phyloP scores from a whole-genome alignment of 2,888 invertebrate species.

The Drosophila pegasa region DNA sequence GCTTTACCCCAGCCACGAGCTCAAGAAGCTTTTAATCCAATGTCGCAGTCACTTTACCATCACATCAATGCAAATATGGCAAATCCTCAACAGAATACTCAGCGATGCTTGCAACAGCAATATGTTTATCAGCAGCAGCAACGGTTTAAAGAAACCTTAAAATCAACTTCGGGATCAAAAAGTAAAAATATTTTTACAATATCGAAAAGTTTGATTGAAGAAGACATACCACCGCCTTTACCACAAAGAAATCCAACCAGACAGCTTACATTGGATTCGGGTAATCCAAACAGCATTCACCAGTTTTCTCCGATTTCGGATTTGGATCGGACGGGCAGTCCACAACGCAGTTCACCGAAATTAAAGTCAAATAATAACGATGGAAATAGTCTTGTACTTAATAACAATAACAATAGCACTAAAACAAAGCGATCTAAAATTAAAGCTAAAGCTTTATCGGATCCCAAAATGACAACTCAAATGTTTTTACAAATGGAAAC shows the following conservation, averaged over 20 bases:
- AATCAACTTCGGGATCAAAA: constrained; percentile 67
- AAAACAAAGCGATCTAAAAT: constrained; percentile 79
- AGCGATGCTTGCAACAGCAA: constrained; percentile 59
- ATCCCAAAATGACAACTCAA: constrained; percentile 85
- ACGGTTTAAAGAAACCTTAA: constrained; percentile 76
- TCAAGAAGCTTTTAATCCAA: constrained; percentile 61
- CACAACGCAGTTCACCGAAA: constrained; percentile 62
- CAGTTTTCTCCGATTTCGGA: constrained; percentile 82
- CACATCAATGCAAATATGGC: constrained; percentile 41
- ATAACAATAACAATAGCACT: constrained; percentile 40
- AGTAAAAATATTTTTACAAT: constrained; percentile 82
- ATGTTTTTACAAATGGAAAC: constrained; percentile 85
- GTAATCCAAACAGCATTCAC: constrained; percentile 53
- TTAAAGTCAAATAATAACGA: constrained; percentile 19
- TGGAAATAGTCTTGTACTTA: constrained; percentile 15
- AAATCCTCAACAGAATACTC: constrained; percentile 61
- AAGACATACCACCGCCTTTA: constrained; percentile 86
- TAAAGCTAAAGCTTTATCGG: constrained; percentile 85
- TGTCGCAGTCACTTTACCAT: constrained; percentile 80
- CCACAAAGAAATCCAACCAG: constrained; percentile 86
- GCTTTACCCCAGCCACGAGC: constrained; percentile 74
- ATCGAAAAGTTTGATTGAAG: constrained; percentile 80
- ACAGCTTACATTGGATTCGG: constrained; percentile 73
- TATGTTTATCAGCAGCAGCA: constrained; percentile 68
- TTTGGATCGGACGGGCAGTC: constrained; percentile 82